Evolutionary conservation across 2,113 vertebrate species (phyloP).

Genomic region (Gymnocephalus cernua): DNA sequence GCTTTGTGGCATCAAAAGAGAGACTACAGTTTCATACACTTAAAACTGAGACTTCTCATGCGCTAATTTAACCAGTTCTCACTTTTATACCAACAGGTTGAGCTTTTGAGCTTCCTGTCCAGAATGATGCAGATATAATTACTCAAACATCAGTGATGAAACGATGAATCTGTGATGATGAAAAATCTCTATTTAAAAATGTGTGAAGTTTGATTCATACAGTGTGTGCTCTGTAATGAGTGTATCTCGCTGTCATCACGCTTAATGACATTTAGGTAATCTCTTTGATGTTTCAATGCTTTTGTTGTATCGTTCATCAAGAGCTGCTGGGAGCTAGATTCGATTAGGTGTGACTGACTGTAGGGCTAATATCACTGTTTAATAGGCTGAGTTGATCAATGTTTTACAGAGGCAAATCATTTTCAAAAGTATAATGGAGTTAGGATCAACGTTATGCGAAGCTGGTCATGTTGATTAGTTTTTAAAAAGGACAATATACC

Average conservation of each 20-base stretch:
- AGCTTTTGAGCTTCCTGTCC: conserved; percentile 38
- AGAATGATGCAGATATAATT: conserved; percentile 48
- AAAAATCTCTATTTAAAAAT: conserved; percentile 40
- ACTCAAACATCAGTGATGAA: conserved; percentile 32
- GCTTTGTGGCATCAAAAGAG: conserved; percentile 34
- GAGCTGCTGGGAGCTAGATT: conserved; percentile 37
- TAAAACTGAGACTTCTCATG: conserved; percentile 32
- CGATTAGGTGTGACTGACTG: conserved; percentile 54
- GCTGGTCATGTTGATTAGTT: conserved; percentile 28
- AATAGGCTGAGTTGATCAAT: conserved; percentile 48
- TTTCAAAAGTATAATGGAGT: conserved; percentile 25
- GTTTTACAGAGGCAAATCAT: conserved; percentile 40
- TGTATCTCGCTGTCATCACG: conserved; percentile 30
- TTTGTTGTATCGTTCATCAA: conserved; percentile 63
- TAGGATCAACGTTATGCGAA: conserved; percentile 38
- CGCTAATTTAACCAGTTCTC: conserved; percentile 32
- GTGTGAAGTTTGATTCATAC: conserved; percentile 29
- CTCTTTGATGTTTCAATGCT: conserved; percentile 37
- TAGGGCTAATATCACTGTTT: conserved; percentile 37
- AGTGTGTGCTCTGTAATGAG: conserved; percentile 14
- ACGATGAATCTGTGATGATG: conserved; percentile 35
- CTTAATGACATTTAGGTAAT: conserved; percentile 48
- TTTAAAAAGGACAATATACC: conserved; percentile 30
- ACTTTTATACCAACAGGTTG: conserved; percentile 40
- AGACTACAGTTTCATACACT: conserved; percentile 23